A percentile compares a stretch with the other conserved stretches of the same genome.
These are phyloP conservation scores for Distichodus sexfasciatus DNA, from an alignment of 2,797 vertebrate genomes.

Conservation along the genomic window DNA sequence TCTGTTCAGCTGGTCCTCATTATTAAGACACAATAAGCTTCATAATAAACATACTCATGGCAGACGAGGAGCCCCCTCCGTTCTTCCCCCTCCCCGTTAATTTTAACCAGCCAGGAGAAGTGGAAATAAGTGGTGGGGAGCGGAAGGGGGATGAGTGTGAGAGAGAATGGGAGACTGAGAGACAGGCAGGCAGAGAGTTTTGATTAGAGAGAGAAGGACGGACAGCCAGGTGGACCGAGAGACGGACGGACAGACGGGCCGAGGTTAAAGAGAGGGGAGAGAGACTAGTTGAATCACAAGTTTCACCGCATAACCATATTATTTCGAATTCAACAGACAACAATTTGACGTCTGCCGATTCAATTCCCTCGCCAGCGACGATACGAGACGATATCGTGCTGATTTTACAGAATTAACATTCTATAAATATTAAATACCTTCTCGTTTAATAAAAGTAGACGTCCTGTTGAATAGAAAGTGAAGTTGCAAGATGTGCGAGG, in stretches of 20 bases:
- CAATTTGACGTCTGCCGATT: too few species aligned
- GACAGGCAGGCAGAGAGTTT: constrained; percentile 61
- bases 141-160: constrained; percentile 57
- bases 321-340: too few species aligned
- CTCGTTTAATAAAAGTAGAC: too few species aligned
- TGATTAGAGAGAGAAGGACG: constrained; percentile 58
- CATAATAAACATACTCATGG: constrained; percentile 47
- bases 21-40: constrained; percentile 55
- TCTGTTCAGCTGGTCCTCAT: constrained; percentile 37
- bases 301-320: too few species aligned
- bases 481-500: too few species aligned
- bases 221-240: too few species aligned
- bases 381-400: too few species aligned
- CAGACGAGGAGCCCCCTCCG: constrained; percentile 48
- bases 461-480: too few species aligned
- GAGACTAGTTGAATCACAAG: not conserved
- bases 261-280: constrained; percentile 10
- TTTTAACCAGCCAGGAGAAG: constrained; percentile 51
- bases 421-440: too few species aligned
- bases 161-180: constrained; percentile 66
- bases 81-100: constrained; percentile 37
- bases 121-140: constrained; percentile 49
- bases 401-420: too few species aligned
- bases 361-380: too few species aligned
- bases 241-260: constrained; percentile 9